Base-by-base conservation (phyloP, 2,888 invertebrate genomes). In the Lithophane socia region DNA sequence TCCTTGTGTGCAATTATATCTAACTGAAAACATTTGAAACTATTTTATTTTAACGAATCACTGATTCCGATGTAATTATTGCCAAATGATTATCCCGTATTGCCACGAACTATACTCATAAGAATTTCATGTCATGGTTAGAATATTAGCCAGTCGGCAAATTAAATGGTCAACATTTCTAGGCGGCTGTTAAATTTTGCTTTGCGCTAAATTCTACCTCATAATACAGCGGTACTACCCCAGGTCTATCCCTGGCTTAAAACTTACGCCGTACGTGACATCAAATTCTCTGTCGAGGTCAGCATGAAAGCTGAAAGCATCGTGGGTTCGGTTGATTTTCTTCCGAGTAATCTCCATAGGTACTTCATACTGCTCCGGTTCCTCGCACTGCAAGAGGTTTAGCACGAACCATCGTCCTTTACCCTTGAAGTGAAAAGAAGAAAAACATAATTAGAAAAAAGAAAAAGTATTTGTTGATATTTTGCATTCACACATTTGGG, bases 1-100 rank as follows among this genome's bases (percentile, higher is more conserved):
- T 91, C 85, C 75, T 92, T 94, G 86, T 92, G 91, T 2, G 92
- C 77, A 7, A 92, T 90, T 66, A 92, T 74, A 49, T 77, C 65
- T 1, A 80, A 0, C 89, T 90, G 70, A 21, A 88, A 88, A 12
- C 24, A 47, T 29, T 37, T 13, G 12, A 8, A 44, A 69, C 42
- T 1, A 29, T 21, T 58, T n/a, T 29, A 4, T 5, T 58, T 68
- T 24, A 61, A 18, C 2, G 18, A 29, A 7, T 37, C 37, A 3
- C 37, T 37, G 37, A 37, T 37, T 37, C 37, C 37, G 37, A 37
- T 37, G 4, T 37, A 37, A 37, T 37, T 37, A 2, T 12, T 65
- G 44, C 24, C 12, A 58, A 58, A 24, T 24, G 2, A 13, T 24
- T 24, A 58, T 60, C 13, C 1, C 60, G 29, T 16, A 29, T 60